Base-by-base conservation (phyloP, 1,140 invertebrate genomes). In the Drosophila watanabei region DNA sequence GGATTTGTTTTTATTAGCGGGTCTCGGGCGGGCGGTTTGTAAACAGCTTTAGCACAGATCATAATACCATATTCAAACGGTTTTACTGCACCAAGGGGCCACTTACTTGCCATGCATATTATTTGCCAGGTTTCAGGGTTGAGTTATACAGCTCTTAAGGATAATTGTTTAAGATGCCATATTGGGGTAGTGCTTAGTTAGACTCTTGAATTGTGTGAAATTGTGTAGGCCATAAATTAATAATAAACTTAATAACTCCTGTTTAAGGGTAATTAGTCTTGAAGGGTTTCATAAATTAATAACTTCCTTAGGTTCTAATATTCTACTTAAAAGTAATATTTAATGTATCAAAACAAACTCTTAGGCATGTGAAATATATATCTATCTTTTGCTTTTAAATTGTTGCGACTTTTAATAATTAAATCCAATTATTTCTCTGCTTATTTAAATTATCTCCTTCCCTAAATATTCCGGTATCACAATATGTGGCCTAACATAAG, bases 21-120 rank as follows among this genome's bases (percentile, higher is more conserved):
- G 48, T 79, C 62, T 64, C 63, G 37, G 39, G 62, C 48, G 66
- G 66, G 63, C 82, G 72, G 24, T 80, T 79, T 88, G 84, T 77
- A 83, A 87, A 87, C 83, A 87, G 84, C 73, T 88, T 87, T 66
- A 61, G 60, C 61, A 51, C 60, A 83, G 79, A 89, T 81, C 69
- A 89, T 88, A 73, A 73, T 73, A 49, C 37, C 54, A 61, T 77
- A 77, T 81, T 66, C 71, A 78, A 89, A 79, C 82, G 84, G 73
- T 84, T 87, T 88, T 84, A 88, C 59, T 59, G 49, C 84, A 65
- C 65, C 66, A 28, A 32, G 30, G 76, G 75, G 58, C 30, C 56
- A 54, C 49, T 75, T 56, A 35, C n/a, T 63, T 49, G 13, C 24
- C 16, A 8, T 32, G 63, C 45, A 51, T 24, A 52, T 60, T 35